These are phyloP conservation scores for Poecilia velifera DNA, from an alignment of 2,797 vertebrate genomes.

Conservation along the genomic window DNA sequence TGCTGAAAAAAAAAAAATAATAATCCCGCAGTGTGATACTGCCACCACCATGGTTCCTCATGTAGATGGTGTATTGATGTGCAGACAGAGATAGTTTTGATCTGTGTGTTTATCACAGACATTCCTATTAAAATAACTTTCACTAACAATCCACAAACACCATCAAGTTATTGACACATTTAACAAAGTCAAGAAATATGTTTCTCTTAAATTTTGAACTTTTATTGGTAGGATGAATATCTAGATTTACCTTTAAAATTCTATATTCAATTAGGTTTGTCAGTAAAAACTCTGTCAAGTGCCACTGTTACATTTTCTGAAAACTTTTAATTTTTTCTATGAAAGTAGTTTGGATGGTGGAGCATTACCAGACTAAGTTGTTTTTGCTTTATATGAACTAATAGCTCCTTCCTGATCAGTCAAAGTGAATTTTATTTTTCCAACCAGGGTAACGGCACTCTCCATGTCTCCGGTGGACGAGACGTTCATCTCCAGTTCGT, in stretches of 20 bases:
- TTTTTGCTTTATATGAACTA: neutral
- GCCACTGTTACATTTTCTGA: neutral
- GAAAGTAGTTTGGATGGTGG: neutral
- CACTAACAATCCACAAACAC: neutral
- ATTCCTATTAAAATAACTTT: neutral
- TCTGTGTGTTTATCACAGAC: neutral
- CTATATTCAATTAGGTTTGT: neutral
- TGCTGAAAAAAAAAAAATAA: neutral
- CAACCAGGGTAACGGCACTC: constrained; percentile 89
- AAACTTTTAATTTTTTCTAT: neutral
- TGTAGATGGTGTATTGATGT: neutral
- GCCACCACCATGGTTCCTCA: neutral
- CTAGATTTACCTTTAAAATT: neutral
- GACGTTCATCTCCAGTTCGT: constrained; percentile 91
- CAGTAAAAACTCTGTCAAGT: neutral
- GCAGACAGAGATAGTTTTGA: neutral
- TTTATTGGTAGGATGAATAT: neutral
- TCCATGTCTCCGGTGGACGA: constrained; percentile 95
- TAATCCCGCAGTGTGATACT: neutral
- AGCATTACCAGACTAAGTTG: too few relatives aligned
- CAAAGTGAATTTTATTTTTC: constrained; percentile 16
- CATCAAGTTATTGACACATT: neutral
- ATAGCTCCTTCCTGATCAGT: neutral
- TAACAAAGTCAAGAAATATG: neutral
- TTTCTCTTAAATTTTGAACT: neutral